Percentiles rank a stretch among this genome's conserved stretches.
Evolutionary conservation across 2,113 vertebrate genomes (phyloP).

Genomic region (Canis aureus): DNA sequence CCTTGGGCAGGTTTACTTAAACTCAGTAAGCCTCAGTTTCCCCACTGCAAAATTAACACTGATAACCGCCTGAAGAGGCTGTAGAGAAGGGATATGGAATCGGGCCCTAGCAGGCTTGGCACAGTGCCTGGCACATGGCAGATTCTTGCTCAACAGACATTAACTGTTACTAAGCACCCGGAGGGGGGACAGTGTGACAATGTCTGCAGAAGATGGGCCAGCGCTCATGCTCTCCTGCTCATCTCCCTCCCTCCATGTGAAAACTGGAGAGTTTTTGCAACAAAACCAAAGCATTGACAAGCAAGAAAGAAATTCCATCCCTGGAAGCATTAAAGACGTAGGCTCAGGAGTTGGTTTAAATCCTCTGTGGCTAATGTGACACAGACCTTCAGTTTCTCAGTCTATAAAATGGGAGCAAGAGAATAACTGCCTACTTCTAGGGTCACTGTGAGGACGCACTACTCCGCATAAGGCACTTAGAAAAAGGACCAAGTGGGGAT

Average conservation of each 20-base stretch:
- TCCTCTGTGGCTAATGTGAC: background rate
- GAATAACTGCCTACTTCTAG: rapidly evolving
- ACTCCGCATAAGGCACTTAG: rapidly evolving
- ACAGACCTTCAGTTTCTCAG: background rate
- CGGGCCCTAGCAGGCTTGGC: background rate
- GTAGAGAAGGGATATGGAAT: background rate
- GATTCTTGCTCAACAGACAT: background rate
- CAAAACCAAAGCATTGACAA: background rate
- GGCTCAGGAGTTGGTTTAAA: background rate
- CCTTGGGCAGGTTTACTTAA: background rate
- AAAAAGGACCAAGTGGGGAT: background rate
- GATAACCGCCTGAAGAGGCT: background rate
- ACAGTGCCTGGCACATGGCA: background rate
- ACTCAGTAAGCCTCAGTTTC: background rate
- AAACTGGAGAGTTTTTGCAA: background rate
- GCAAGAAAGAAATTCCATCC: background rate
- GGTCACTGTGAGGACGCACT: background rate
- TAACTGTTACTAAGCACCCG: background rate
- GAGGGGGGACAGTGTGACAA: background rate
- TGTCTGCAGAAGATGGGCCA: background rate
- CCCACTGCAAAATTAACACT: background rate
- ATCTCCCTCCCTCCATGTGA: background rate
- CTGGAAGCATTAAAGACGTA: rapidly evolving
- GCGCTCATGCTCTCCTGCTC: background rate
- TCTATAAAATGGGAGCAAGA: background rate